A percentile compares a stretch with the other conserved stretches of the same genome.
phyloP scores from a whole-genome alignment of 2,888 invertebrate genomes.

The Drosophila aldrichi region DNA sequence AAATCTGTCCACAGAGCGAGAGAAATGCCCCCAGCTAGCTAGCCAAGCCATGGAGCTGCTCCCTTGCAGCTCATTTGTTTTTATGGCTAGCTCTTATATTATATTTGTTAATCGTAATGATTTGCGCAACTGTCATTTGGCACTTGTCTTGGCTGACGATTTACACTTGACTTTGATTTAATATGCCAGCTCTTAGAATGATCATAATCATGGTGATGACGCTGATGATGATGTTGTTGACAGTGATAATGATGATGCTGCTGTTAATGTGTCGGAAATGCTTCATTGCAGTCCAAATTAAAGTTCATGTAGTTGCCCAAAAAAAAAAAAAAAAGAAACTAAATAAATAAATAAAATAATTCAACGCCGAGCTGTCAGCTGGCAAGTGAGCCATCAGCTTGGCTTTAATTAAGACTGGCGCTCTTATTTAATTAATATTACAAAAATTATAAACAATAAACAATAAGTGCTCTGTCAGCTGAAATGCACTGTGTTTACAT shows the following conservation, averaged over 20 bases:
- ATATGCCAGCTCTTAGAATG: constrained; percentile 15
- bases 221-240: constrained; percentile 8
- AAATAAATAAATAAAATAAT: constrained; percentile 8
- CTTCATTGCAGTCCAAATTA: constrained; percentile 62
- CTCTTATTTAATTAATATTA: constrained; percentile 77
- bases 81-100: constrained; percentile 48
- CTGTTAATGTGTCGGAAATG: constrained; percentile 48
- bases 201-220: neutral
- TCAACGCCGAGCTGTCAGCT: constrained; percentile 31
- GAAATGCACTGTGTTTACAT: constrained; percentile 60
- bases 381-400: constrained; percentile 73
- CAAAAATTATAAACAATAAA: constrained; percentile 77
- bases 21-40: neutral
- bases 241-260: neutral
- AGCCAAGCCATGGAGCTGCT: neutral
- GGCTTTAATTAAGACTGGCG: constrained; percentile 55
- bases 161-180: constrained; percentile 53
- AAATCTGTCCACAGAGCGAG: constrained; percentile 58
- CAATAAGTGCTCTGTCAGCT: constrained; percentile 50
- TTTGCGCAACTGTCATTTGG: constrained; percentile 78
- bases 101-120: constrained; percentile 79
- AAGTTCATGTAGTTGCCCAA: constrained; percentile 46
- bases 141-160: constrained; percentile 61
- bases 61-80: constrained; percentile 50
- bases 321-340: constrained; percentile 13